phyloP scores from a whole-genome alignment of 2,113 vertebrate species.

The Lepus europaeus region DNA sequence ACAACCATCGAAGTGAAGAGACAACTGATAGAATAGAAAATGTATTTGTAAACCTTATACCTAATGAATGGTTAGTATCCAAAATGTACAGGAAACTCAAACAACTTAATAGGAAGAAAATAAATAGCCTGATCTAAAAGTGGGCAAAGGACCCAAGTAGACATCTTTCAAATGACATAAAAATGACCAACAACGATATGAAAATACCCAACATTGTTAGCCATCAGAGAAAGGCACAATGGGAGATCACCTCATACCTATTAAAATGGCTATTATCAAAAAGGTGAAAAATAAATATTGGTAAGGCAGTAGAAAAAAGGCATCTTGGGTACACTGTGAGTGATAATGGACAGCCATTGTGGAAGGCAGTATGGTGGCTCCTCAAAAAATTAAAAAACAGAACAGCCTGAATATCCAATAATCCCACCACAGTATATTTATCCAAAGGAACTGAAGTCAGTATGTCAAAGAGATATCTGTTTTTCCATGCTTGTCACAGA shows the following conservation, averaged over 20 bases:
- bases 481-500: background rate
- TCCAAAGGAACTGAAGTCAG: background rate
- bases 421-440: background rate
- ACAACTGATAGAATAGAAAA: background rate
- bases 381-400: background rate
- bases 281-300: background rate
- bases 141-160: background rate
- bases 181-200: background rate
- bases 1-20: background rate
- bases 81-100: background rate
- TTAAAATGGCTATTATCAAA: background rate
- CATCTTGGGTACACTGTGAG: too few relatives aligned
- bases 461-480: background rate
- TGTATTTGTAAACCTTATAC: background rate
- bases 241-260: background rate
- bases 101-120: background rate
- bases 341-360: background rate
- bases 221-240: background rate
- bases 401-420: background rate
- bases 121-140: background rate
- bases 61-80: background rate
- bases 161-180: background rate
- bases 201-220: background rate
- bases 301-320: background rate
- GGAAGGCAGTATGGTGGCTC: background rate